Evolutionary conservation across 2,888 invertebrate genomes (phyloP), one percentile per base, ranked within the genome.

Genomic region (Dynastes grantii): DNA sequence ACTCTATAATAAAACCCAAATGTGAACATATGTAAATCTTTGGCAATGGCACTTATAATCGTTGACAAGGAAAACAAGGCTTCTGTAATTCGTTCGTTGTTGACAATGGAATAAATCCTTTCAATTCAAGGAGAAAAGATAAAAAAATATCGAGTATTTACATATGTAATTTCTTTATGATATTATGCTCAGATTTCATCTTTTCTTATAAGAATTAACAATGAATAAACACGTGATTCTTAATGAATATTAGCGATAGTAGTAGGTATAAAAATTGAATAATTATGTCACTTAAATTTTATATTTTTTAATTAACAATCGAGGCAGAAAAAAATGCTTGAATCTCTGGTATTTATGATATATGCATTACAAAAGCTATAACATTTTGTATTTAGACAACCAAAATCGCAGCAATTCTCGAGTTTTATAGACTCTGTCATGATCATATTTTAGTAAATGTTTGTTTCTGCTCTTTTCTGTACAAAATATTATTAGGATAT

Each of bases 31-130:
- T 53, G 53, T 16, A 71, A 71, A 71, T 71, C 40, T 71, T 71
- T 58, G 71, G 71, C 71, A 71, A 71, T 71, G 71, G 58, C 58
- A 71, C 71, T 58, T 37, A 16, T 71, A 29, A 55, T 71, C 32
- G 71, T 71, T 58, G 37, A 55, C 71, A 32, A 71, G 71, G 45
- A 49, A 68, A 53, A 51, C 49, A 13, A 51, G 29, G 68, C 11
- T 29, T 13, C 51, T 51, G 29, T 22, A 29, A 51, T 13, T 6
- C 5, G 40, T 11, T 51, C 53, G 53, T 53, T 53, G 53, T 53
- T 27, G 53, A 71, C 55, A 55, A 71, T 70, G 29, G 8, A 16
- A 71, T 37, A 45, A 45, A 45, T 45, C 45, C 45, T 45, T 32
- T 22, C 9, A 51, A 37, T 71, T 40, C 37, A 55, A 71, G 58